Conservation (phyloP, 2,113 vertebrate species). For the Tachycineta bicolor region DNA sequence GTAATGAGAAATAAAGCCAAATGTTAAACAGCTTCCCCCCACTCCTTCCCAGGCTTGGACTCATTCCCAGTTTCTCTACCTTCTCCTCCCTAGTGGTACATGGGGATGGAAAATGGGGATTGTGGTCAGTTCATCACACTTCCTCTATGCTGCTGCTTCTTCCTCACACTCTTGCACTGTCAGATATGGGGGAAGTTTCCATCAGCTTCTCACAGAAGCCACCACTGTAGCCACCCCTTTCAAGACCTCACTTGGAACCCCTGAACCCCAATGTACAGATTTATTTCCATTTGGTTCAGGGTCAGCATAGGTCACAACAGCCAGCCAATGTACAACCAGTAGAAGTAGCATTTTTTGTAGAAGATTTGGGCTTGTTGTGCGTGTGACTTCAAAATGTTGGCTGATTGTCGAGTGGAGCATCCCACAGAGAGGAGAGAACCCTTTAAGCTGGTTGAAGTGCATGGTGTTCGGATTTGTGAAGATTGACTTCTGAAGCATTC, state of each 20-base stretch:
- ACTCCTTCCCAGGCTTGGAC: not conserved
- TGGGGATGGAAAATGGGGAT: not conserved
- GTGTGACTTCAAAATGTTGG: not conserved
- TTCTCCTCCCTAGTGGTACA: fast-evolving
- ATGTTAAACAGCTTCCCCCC: not conserved
- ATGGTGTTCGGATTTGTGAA: not conserved
- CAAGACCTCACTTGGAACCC: not conserved
- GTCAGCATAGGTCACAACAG: not conserved
- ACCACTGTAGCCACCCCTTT: not conserved
- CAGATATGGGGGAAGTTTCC: not conserved
- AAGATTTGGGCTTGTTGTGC: not conserved
- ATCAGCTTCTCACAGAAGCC: not conserved
- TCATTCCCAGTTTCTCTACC: not conserved
- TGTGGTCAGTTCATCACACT: not conserved
- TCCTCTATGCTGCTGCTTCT: not conserved
- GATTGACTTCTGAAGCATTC: not conserved
- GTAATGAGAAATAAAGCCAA: not conserved
- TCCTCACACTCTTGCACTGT: not conserved
- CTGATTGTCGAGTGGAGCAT: not conserved
- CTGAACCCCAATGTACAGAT: not conserved
- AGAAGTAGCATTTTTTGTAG: not conserved
- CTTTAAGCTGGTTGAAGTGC: not conserved
- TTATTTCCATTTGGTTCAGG: not conserved
- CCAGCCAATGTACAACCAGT: too few species aligned
- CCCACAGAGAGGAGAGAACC: not conserved